Conservation (phyloP, 2,888 invertebrate species). For the Marronus borbonicus region DNA sequence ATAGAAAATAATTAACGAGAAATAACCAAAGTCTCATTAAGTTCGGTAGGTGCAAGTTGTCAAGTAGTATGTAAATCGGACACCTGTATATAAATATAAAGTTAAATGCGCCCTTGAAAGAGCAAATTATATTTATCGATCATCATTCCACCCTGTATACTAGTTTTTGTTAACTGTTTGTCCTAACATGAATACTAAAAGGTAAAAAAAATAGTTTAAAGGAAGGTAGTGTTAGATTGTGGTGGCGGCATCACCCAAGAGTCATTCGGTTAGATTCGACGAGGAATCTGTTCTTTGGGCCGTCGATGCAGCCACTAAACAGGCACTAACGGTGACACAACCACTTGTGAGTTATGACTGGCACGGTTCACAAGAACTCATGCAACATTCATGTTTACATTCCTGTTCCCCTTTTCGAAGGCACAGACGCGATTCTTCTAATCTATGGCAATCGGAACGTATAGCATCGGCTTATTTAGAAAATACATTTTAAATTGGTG, state of each 20-base stretch:
- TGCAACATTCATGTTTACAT: conserved; percentile 61
- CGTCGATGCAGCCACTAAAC: conserved; percentile 48
- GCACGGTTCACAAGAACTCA: conserved; percentile 59
- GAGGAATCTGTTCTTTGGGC: conserved; percentile 18
- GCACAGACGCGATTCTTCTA: conserved; percentile 58
- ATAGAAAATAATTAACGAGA: no score
- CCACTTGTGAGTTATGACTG: conserved; percentile 59
- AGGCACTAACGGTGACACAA: conserved; percentile 60
- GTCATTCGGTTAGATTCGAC: conserved; percentile 10
- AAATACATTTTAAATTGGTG: conserved; percentile 54
- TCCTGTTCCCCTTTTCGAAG: conserved; percentile 56
- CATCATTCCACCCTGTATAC: not conserved
- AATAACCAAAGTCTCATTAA: no score
- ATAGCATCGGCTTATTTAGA: conserved; percentile 55
- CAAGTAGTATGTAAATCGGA: no score
- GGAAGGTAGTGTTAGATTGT: conserved; percentile 23
- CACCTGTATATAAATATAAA: no score
- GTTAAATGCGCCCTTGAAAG: no score
- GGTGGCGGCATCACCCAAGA: conserved; percentile 23
- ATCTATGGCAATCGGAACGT: conserved; percentile 57
- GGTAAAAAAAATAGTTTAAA: conserved; percentile 4
- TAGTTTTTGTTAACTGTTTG: not conserved
- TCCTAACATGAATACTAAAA: not conserved
- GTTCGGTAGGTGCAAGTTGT: no score
- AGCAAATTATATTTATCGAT: no score